Conservation (phyloP, 2,888 invertebrate genomes). For the Rugalucina vietnamica region DNA sequence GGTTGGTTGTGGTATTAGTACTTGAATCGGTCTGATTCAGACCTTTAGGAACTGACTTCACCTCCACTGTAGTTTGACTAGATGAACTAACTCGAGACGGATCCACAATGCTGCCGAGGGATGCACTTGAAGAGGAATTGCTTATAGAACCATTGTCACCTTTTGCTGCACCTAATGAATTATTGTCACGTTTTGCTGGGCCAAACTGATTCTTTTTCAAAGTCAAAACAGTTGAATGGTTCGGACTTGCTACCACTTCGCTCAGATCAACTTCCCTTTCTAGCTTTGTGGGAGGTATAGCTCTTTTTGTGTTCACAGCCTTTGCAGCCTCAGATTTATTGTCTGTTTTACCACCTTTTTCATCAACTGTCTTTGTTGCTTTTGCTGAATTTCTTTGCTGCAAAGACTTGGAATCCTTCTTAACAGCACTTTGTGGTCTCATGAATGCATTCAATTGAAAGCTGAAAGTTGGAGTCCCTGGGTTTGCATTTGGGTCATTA, state of each 20-base stretch:
- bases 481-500: constrained; percentile 27
- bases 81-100: constrained; percentile 45
- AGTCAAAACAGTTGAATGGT: neutral
- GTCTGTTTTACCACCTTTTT: neutral
- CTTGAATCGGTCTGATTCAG: constrained; percentile 14
- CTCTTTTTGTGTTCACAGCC: constrained; percentile 15
- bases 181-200: constrained; percentile 35
- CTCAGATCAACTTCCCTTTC: constrained; percentile 56
- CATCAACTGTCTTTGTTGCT: neutral
- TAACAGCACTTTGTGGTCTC: constrained; percentile 73
- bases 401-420: constrained; percentile 47
- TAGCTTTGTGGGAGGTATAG: constrained; percentile 48
- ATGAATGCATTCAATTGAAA: constrained; percentile 74
- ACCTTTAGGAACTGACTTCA: constrained; percentile 10
- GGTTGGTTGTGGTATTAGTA: constrained; percentile 30
- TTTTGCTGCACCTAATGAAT: neutral
- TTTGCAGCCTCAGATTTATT: neutral
- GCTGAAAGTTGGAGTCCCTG: constrained; percentile 55
- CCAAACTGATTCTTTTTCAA: constrained; percentile 51
- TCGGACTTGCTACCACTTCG: constrained; percentile 12
- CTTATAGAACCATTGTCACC: neutral
- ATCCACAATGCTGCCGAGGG: neutral
- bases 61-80: constrained; percentile 53
- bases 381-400: neutral
- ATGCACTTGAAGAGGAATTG: neutral